A percentile compares a stretch with the other conserved stretches of the same genome.
These are phyloP conservation scores for Tupaia chinensis DNA, from an alignment of 2,113 vertebrate species.

Conservation along the genomic window DNA sequence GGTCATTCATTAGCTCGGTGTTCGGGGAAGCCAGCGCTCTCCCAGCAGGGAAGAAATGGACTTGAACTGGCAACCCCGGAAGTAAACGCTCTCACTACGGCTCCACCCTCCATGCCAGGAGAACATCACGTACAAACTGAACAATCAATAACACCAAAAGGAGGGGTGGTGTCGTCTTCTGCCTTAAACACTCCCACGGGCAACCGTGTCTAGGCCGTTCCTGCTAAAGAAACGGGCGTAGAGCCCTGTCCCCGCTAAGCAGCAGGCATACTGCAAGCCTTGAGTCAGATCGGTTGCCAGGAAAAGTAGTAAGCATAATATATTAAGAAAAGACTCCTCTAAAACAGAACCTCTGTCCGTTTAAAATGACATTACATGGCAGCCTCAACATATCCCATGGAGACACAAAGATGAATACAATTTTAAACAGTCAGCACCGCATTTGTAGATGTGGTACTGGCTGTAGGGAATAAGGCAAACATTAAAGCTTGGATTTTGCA, in stretches of 20 bases:
- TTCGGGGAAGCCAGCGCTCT: not conserved
- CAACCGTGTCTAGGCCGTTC: not conserved
- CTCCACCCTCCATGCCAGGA: accelerated
- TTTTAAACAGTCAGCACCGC: not conserved
- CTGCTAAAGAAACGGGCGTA: not conserved
- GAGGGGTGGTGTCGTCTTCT: accelerated
- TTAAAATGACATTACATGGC: not conserved
- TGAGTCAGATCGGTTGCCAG: not conserved
- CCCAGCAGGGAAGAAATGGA: not conserved
- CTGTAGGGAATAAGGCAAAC: not conserved
- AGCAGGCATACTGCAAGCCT: accelerated
- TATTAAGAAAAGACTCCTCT: not conserved
- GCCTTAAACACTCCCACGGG: accelerated
- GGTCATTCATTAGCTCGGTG: not conserved
- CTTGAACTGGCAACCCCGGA: not conserved
- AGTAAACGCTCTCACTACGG: not conserved
- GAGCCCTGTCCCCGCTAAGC: accelerated
- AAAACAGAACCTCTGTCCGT: not conserved
- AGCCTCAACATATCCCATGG: not conserved
- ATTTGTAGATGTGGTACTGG: too few relatives aligned
- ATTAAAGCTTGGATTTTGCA: not conserved
- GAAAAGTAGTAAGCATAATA: not conserved
- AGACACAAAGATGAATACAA: not conserved
- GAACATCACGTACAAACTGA: accelerated
- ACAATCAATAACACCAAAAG: accelerated